These are phyloP conservation scores for Acrocephalus arundinaceus DNA, from an alignment of 2,113 vertebrate species.

Conservation along the genomic window DNA sequence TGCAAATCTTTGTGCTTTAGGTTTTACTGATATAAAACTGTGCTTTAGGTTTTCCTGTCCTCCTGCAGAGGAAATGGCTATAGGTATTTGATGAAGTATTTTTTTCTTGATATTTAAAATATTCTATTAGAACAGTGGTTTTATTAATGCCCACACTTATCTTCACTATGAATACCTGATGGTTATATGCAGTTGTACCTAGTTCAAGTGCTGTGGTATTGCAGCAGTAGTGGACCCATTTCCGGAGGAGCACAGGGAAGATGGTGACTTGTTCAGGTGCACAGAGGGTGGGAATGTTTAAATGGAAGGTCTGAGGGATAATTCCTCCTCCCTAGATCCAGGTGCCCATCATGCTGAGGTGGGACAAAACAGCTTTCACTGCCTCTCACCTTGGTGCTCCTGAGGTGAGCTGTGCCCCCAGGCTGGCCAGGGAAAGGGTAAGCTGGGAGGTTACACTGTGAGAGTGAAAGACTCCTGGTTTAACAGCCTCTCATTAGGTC, in stretches of 20 bases:
- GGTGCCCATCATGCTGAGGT: rapidly evolving
- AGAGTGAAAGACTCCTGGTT: background rate
- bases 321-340: background rate
- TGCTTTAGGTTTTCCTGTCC: background rate
- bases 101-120: background rate
- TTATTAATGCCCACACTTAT: background rate
- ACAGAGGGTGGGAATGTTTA: background rate
- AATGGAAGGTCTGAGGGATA: background rate
- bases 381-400: background rate
- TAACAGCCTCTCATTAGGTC: background rate
- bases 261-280: background rate
- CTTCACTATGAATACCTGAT: background rate
- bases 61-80: background rate
- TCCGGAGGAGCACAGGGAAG: background rate
- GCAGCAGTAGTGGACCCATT: background rate
- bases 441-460: background rate
- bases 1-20: background rate
- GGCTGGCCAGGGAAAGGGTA: background rate
- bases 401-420: too few relatives aligned
- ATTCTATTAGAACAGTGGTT: background rate
- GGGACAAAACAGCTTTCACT: background rate
- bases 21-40: background rate
- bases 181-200: background rate
- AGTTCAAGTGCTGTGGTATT: background rate
- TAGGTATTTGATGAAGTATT: background rate